These are phyloP conservation scores for Drosophila navojoa DNA, from an alignment of 1,140 invertebrate genomes.

Conservation along the genomic window DNA sequence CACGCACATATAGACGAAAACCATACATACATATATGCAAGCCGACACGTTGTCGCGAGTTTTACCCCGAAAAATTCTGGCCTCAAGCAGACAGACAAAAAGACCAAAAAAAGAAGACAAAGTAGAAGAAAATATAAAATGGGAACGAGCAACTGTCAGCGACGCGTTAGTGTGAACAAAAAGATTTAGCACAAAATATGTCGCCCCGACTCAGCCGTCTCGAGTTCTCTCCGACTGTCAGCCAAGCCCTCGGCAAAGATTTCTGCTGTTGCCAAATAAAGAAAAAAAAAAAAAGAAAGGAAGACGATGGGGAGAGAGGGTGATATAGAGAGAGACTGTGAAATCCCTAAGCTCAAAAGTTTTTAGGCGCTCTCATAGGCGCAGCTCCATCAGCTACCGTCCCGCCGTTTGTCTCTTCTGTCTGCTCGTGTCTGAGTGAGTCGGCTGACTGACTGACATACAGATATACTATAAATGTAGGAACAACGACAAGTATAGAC, in stretches of 20 bases:
- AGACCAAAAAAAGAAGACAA: constrained; percentile 37
- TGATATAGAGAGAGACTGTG: not conserved
- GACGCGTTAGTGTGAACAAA: constrained; percentile 76
- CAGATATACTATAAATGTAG: too few relatives aligned
- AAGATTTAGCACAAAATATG: constrained; percentile 80
- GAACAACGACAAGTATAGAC: constrained; percentile 66
- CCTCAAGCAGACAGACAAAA: constrained; percentile 46
- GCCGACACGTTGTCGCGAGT: constrained; percentile 20
- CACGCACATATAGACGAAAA: constrained; percentile 13
- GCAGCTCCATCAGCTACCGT: constrained; percentile 43
- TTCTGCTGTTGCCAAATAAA: constrained; percentile 53
- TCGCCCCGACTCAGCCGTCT: constrained; percentile 39
- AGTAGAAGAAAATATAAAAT: constrained; percentile 47
- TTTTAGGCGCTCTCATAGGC: constrained; percentile 68
- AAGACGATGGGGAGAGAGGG: not conserved
- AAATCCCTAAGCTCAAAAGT: constrained; percentile 48
- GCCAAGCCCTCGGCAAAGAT: constrained; percentile 44
- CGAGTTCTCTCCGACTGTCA: constrained; percentile 38
- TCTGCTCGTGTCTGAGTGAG: not conserved
- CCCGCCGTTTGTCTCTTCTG: constrained; percentile 22
- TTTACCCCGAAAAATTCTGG: constrained; percentile 24
- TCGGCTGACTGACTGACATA: constrained; percentile 65
- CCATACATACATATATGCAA: constrained; percentile 10
- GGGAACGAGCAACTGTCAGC: constrained; percentile 75
- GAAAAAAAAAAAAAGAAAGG: constrained; percentile 13